Evolutionary conservation across 1,140 invertebrate genomes (phyloP).

Genomic region (Epicauta chinensis): DNA sequence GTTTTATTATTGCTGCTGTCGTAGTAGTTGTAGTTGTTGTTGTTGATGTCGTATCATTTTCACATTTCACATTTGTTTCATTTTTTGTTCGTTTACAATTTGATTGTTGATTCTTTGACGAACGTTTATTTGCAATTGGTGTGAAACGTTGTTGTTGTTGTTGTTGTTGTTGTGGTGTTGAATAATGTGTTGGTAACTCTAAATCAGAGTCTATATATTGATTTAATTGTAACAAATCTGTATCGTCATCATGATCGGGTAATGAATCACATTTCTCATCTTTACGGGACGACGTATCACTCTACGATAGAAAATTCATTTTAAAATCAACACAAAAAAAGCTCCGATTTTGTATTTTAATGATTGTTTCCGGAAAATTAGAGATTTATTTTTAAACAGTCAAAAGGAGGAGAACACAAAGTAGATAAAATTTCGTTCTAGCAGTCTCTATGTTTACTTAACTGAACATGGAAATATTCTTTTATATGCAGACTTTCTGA

Average conservation of each 20-base stretch:
- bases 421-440: no score
- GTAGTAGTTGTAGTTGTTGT: constrained; percentile 1
- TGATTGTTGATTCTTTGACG: constrained; percentile 11
- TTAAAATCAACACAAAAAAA: not conserved
- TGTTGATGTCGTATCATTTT: not conserved
- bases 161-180: constrained; percentile 1
- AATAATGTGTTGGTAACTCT: constrained; percentile 17
- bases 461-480: no score
- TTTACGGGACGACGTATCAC: constrained; percentile 31
- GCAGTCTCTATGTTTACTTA: no score
- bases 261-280: constrained; percentile 30
- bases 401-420: no score
- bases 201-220: constrained; percentile 27
- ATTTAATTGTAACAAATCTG: constrained; percentile 23
- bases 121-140: constrained; percentile 14
- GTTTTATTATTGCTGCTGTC: constrained; percentile 1
- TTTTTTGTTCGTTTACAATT: constrained; percentile 24
- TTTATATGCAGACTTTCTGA: no score
- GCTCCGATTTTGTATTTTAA: no score
- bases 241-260: constrained; percentile 28
- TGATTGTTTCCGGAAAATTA: no score
- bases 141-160: not conserved
- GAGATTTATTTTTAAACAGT: no score
- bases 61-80: not conserved
- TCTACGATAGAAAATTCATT: constrained; percentile 18